Conservation (phyloP, 2,797 vertebrate species). For the Cygnus olor region DNA sequence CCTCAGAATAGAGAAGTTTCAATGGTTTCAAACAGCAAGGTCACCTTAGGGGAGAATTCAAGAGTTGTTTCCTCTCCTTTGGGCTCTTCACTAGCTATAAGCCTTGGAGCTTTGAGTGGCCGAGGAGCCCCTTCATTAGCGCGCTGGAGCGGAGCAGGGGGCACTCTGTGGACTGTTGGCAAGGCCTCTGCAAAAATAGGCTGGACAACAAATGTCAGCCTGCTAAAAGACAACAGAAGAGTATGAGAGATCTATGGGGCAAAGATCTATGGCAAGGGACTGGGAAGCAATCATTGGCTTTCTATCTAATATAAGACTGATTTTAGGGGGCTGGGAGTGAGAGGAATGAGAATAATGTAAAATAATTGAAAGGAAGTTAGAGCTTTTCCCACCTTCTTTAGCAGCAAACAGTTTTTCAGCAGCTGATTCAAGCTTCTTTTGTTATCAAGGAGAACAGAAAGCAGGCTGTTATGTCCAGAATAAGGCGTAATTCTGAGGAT, state of each 20-base stretch:
- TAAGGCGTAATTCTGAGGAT: not conserved
- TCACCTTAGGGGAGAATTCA: too few relatives aligned
- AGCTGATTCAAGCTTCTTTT: not conserved
- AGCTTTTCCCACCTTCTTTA: not conserved
- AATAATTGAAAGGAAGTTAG: fast-evolving
- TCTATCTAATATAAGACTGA: fast-evolving
- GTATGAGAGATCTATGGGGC: not conserved
- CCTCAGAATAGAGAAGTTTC: not conserved
- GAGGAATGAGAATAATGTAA: too few relatives aligned
- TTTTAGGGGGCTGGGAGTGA: not conserved
- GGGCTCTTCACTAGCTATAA: fast-evolving
- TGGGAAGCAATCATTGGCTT: fast-evolving
- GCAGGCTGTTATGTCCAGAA: not conserved
- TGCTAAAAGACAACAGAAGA: fast-evolving
- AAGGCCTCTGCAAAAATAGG: not conserved
- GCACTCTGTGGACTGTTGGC: fast-evolving
- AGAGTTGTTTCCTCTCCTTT: not conserved
- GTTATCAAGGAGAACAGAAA: not conserved
- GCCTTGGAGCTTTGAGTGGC: too few relatives aligned
- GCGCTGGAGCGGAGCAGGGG: not conserved
- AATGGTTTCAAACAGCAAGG: not conserved
- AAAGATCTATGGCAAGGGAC: fast-evolving
- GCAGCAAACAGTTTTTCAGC: not conserved
- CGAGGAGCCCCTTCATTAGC: fast-evolving
- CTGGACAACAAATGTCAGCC: not conserved